phyloP scores from a whole-genome alignment of 2,888 invertebrate genomes.

The Sphecodes monilicornis region DNA sequence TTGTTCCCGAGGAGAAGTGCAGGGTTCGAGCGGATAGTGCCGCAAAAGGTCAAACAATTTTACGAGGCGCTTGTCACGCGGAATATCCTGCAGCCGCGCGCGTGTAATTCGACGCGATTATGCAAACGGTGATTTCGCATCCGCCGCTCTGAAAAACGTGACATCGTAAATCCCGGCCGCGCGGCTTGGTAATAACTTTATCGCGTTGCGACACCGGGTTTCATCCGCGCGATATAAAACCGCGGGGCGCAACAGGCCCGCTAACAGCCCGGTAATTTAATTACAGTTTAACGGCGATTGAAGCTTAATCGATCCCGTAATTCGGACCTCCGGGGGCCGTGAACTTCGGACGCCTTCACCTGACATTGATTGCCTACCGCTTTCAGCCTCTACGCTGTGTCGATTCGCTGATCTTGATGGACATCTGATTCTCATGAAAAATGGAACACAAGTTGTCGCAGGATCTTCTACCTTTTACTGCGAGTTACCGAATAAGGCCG shows the following conservation, averaged over 20 bases:
- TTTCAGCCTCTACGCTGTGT: background rate
- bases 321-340: background rate
- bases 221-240: constrained; percentile 9
- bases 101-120: constrained; percentile 26
- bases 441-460: background rate
- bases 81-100: constrained; percentile 17
- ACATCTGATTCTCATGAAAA: background rate
- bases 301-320: background rate
- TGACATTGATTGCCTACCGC: background rate
- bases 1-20: background rate
- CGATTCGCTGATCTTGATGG: background rate
- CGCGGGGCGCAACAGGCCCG: background rate
- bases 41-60: constrained; percentile 5
- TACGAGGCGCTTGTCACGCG: constrained; percentile 20
- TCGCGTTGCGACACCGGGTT: constrained; percentile 22
- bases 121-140: constrained; percentile 36
- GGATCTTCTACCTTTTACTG: background rate
- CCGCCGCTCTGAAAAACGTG: constrained; percentile 28
- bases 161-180: constrained; percentile 32
- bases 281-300: background rate
- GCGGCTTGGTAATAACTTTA: constrained; percentile 27
- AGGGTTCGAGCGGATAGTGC: background rate
- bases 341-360: background rate
- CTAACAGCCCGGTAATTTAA: constrained; percentile 2
- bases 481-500: too few species aligned